These are phyloP conservation scores for Sturnira hondurensis DNA, from an alignment of 2,113 vertebrate genomes.

Conservation along the genomic window DNA sequence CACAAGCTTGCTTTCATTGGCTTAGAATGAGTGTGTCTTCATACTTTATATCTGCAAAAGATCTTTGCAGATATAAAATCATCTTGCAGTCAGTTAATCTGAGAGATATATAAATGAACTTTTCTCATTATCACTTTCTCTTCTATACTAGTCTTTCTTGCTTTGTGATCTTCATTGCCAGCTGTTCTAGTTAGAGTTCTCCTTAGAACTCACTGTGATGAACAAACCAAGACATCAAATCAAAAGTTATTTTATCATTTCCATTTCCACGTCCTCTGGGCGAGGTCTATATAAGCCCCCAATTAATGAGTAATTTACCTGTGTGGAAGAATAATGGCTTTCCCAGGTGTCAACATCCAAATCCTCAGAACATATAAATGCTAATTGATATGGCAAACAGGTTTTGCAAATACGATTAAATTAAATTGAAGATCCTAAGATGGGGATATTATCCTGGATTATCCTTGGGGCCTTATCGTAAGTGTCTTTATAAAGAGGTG, in stretches of 20 bases:
- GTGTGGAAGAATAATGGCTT: background rate
- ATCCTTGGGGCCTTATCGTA: background rate
- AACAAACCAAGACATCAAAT: conserved; percentile 5
- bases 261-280: background rate
- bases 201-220: background rate
- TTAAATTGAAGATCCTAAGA: background rate
- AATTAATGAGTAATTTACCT: background rate
- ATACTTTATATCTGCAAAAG: background rate
- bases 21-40: background rate
- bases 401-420: background rate
- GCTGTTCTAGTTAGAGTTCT: background rate
- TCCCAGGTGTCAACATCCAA: background rate
- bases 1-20: background rate
- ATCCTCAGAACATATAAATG: background rate
- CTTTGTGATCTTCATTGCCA: background rate
- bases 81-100: background rate
- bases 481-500: background rate
- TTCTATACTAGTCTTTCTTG: background rate
- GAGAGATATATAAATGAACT: background rate
- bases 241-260: background rate
- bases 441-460: background rate
- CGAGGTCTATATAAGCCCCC: background rate
- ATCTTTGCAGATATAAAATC: background rate
- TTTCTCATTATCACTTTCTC: background rate
- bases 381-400: background rate